Base-by-base conservation (phyloP, 2,888 invertebrate genomes). In the Sminthurides aquaticus region DNA sequence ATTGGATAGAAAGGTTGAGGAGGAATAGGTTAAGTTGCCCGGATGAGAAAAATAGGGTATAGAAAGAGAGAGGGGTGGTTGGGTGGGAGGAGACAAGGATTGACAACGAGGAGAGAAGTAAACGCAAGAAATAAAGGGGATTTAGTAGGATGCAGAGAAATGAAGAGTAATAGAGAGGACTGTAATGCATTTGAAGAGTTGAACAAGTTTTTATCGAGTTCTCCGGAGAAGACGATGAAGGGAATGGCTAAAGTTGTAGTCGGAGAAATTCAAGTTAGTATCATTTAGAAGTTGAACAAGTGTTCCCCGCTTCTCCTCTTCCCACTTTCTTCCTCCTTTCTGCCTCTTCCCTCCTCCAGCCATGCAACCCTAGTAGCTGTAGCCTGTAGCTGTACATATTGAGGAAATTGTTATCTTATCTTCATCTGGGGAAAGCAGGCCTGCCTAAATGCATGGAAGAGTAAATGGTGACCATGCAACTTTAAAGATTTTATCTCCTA, bases 101-200 rank as follows among this genome's bases (percentile, higher is more conserved):
- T n/a, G n/a, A n/a, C n/a, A n/a, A n/a, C n/a, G n/a, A n/a, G n/a
- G n/a, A n/a, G n/a, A n/a, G n/a, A n/a, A n/a, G n/a, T n/a, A n/a
- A n/a, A n/a, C n/a, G 34, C 29, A 54, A 58, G 27, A 49, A 34
- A 63, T 27, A 34, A 52, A 34, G 29, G 28, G 52, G 43, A 61
- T 49, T 64, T 49, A 24, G 24, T n/a, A 60, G 49, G n/a, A 49
- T 49, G 60, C 28, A 60, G 49, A 48, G 49, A 48, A 60, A 49
- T 49, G 60, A 26, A 22, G 29, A 54, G 61, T n/a, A 28, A 34
- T 34, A 26, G 61, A 61, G 55, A 20, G 43, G 55, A 54, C 15
- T 34, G 43, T 34, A 34, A 34, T 34, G 43, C 43, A 15, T 15
- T 34, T 5, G 43, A 34, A 34, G 43, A n/a, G n/a, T 34, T 5